Base-by-base conservation (phyloP, 2,888 invertebrate genomes). In the Caenorhabditis sp. region DNA sequence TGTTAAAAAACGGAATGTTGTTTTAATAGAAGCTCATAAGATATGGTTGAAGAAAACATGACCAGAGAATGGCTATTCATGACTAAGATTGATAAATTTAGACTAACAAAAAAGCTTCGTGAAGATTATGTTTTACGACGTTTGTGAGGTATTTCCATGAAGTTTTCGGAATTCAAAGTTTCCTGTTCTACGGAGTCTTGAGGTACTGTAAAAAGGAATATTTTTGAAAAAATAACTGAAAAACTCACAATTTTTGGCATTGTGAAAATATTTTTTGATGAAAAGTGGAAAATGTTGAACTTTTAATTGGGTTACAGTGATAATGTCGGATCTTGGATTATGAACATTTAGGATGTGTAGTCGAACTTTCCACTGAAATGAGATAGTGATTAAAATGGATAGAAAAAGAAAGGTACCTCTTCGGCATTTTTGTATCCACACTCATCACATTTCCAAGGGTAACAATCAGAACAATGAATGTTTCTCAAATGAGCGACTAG, bases 351-450 rank as follows among this genome's bases (percentile, higher is more conserved):
- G 27, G 21, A 70, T 70, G 55, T 70, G 70, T 23, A 58, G 49
- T 24, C 70, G 70, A 26, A 66, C 62, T 59, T 66, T 70, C 62
- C 55, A 70, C 65, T 69, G 58, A 21, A 69, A 69, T 31, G 31
- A 31, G n/a, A n/a, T n/a, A 31, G 31, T 6, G 31, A n/a, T n/a
- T n/a, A 31, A 31, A 31, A 31, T 31, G 4, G 31, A 31, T 31
- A 31, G 31, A 31, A 31, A 31, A 31, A 4, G 10, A 31, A 0
- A 26, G 1, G 1, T 23, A 65, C 64, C 60, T 66, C 49, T 4
- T 24, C 19, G 1, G 55, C 12, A 57, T 62, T 64, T 36, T 21
- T 23, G 1, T 49, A 69, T 14, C 55, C 62, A 53, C 69, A 69
- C 12, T 24, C 60, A 6, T 27, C 36, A 27, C 69, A 69, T 57